phyloP scores from a whole-genome alignment of 2,888 invertebrate species.

The Chironomus tentans region DNA sequence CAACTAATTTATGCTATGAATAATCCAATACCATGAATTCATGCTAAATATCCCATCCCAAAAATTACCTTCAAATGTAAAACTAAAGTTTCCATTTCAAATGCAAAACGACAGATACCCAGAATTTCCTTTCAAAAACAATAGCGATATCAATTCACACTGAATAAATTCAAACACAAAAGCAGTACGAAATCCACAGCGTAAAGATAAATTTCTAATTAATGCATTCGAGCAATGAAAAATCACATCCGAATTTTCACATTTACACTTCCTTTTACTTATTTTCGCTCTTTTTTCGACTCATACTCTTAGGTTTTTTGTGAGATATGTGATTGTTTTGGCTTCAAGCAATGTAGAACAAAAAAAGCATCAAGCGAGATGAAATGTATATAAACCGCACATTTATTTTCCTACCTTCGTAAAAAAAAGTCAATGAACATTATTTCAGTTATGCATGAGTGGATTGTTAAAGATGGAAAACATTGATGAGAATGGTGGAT shows the following conservation, averaged over 20 bases:
- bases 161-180: too few relatives aligned
- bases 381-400: constrained; percentile 9
- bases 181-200: too few relatives aligned
- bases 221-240: constrained; percentile 1
- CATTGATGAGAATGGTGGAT: too few relatives aligned
- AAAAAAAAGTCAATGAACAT: constrained; percentile 5
- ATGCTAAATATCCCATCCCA: too few relatives aligned
- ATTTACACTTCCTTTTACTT: not conserved
- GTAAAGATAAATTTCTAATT: constrained; percentile 13
- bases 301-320: not conserved
- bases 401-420: not conserved
- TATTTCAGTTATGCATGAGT: constrained; percentile 6
- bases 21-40: too few relatives aligned
- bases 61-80: too few relatives aligned
- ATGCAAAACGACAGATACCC: too few relatives aligned
- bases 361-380: not conserved
- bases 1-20: too few relatives aligned
- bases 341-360: not conserved
- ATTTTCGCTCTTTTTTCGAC: not conserved
- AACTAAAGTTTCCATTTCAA: too few relatives aligned
- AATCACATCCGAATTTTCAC: not conserved
- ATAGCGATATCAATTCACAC: too few relatives aligned
- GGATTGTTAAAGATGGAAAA: not conserved
- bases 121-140: too few relatives aligned
- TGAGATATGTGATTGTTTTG: not conserved